Conservation (phyloP, 2,113 vertebrate species). For the Odontesthes bonariensis region DNA sequence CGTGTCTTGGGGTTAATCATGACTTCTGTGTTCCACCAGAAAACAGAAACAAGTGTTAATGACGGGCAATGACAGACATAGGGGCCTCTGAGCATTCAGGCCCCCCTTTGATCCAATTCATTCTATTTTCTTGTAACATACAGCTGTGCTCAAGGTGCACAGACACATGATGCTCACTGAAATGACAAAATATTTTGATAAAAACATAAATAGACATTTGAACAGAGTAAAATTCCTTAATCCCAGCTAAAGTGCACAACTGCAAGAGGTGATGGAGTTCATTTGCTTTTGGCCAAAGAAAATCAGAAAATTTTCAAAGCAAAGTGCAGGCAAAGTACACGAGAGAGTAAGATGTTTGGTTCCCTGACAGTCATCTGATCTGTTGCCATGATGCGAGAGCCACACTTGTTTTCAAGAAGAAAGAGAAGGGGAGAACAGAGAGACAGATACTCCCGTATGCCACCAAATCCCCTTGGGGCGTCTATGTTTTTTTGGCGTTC, state of each 20-base stretch:
- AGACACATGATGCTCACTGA: background rate
- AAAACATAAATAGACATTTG: background rate
- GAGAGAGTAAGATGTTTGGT: constrained; percentile 55
- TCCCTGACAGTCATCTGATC: constrained; percentile 70
- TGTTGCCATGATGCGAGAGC: constrained; percentile 57
- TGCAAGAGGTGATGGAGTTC: constrained; percentile 9
- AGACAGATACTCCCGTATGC: constrained; percentile 63
- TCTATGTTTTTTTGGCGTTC: constrained; percentile 59
- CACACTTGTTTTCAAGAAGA: constrained; percentile 60
- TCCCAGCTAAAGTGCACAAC: constrained; percentile 7
- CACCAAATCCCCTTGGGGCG: constrained; percentile 58
- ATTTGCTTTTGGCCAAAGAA: constrained; percentile 13
- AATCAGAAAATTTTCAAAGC: constrained; percentile 27
- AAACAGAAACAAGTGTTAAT: constrained; percentile 21
- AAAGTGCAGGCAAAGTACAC: constrained; percentile 19
- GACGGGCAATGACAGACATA: background rate
- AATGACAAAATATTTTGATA: background rate
- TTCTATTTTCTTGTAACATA: background rate
- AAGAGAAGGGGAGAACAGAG: constrained; percentile 22
- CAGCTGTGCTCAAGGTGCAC: background rate
- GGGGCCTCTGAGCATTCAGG: background rate
- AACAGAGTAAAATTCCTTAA: background rate
- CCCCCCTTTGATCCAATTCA: background rate
- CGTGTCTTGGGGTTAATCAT: constrained; percentile 44
- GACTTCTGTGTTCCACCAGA: constrained; percentile 34